These are phyloP conservation scores for Apamea epomidion DNA, from an alignment of 2,888 invertebrate species.

Conservation along the genomic window DNA sequence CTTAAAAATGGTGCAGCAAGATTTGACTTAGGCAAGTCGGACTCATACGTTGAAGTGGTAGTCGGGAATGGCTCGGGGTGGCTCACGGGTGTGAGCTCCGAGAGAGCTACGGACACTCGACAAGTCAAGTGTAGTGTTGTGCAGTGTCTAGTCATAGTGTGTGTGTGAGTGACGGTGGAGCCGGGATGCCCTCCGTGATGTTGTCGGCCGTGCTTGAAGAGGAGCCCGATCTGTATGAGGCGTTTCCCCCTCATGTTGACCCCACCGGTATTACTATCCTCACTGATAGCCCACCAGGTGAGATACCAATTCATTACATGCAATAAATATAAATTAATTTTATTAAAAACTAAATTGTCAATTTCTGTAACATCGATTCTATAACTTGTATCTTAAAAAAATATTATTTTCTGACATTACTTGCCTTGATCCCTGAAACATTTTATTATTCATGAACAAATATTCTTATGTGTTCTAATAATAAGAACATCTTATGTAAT, in stretches of 20 bases:
- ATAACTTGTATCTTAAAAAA: not conserved
- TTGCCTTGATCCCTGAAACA: not conserved
- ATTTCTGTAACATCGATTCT: not conserved
- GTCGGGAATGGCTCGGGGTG: constrained; percentile 81
- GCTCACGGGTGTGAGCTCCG: constrained; percentile 84
- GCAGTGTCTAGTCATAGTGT: constrained; percentile 85
- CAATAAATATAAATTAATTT: not conserved
- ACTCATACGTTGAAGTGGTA: constrained; percentile 74
- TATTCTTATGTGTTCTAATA: constrained; percentile 15
- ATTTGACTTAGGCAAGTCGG: constrained; percentile 87
- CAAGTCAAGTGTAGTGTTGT: constrained; percentile 84
- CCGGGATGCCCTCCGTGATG: constrained; percentile 92
- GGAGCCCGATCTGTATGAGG: constrained; percentile 94
- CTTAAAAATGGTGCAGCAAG: constrained; percentile 91
- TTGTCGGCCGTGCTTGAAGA: constrained; percentile 94
- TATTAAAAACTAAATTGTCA: not conserved
- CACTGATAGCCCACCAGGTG: constrained; percentile 92
- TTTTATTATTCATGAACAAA: constrained; percentile 21
- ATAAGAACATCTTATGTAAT: constrained; percentile 51
- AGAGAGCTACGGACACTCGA: constrained; percentile 78
- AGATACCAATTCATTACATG: constrained; percentile 46
- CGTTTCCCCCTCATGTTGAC: constrained; percentile 95
- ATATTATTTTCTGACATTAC: not conserved
- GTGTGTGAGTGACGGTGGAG: constrained; percentile 78
- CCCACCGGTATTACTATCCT: constrained; percentile 94